A percentile compares a stretch with the other conserved stretches of the same genome.
These are phyloP conservation scores for Lates japonicus DNA, from an alignment of 2,797 vertebrate genomes.

Conservation along the genomic window DNA sequence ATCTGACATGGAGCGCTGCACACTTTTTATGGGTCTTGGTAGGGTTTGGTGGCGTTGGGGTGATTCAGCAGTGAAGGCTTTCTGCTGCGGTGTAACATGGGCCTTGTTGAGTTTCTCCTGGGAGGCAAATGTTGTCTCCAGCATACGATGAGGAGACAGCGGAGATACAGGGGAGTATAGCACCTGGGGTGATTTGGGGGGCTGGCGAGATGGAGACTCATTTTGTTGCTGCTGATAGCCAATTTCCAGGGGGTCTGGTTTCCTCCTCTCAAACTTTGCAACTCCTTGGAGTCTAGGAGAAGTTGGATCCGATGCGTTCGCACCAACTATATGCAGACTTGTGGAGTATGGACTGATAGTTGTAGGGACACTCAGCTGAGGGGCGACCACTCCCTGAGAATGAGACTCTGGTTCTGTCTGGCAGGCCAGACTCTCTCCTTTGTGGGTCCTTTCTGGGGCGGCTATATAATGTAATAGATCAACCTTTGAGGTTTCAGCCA, in stretches of 20 bases:
- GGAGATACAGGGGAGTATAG: slow-evolving; percentile 98
- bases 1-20: slow-evolving; percentile 98
- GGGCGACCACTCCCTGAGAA: slow-evolving; percentile 90
- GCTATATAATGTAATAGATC: slow-evolving; percentile 98
- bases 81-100: slow-evolving; percentile 98
- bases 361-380: slow-evolving; percentile 93
- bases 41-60: slow-evolving; percentile 94
- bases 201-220: slow-evolving; percentile 92
- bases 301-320: slow-evolving; percentile 86
- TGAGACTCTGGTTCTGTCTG: slow-evolving; percentile 96
- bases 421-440: slow-evolving; percentile 97
- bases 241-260: slow-evolving; percentile 98
- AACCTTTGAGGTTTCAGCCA: slow-evolving; percentile 93
- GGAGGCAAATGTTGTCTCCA: slow-evolving; percentile 95
- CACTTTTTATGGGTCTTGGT: slow-evolving; percentile 97
- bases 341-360: slow-evolving; percentile 96
- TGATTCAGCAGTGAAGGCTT: slow-evolving; percentile 93
- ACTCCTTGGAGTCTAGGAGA: slow-evolving; percentile 87
- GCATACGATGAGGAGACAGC: slow-evolving; percentile 95
- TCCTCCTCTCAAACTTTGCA: slow-evolving; percentile 95
- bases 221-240: slow-evolving; percentile 91
- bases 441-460: slow-evolving; percentile 95
- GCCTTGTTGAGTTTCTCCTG: slow-evolving; percentile 98
- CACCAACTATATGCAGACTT: slow-evolving; percentile 93
- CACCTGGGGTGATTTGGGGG: slow-evolving; percentile 98